Evolutionary conservation across 2,797 vertebrate genomes (phyloP).

Genomic region (Echiichthys vipera): DNA sequence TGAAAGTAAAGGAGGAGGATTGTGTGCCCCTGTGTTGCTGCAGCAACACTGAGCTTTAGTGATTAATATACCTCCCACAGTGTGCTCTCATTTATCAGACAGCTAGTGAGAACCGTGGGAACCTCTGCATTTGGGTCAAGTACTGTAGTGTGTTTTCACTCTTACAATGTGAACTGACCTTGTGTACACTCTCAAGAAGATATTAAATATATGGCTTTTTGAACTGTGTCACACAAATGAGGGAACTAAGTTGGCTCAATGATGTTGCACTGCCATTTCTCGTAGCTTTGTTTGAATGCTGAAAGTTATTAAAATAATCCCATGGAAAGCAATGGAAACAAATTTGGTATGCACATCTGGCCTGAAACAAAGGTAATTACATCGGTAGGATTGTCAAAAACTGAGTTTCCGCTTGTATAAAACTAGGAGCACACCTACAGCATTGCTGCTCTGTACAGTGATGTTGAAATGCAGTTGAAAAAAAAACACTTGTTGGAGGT

Average conservation of each 20-base stretch:
- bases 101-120: conserved; percentile 76
- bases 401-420: not conserved
- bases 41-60: conserved; percentile 63
- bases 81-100: conserved; percentile 70
- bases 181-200: conserved; percentile 18
- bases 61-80: conserved; percentile 82
- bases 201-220: conserved; percentile 25
- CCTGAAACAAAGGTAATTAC: not conserved
- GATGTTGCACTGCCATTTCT: not conserved
- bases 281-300: not conserved
- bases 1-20: conserved; percentile 69
- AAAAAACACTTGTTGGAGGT: conserved; percentile 32
- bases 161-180: conserved; percentile 29
- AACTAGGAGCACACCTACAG: not conserved
- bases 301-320: not conserved
- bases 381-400: not conserved
- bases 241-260: not conserved
- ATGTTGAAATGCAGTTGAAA: conserved; percentile 26
- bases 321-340: not conserved
- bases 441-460: not conserved
- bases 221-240: conserved; percentile 12
- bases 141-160: conserved; percentile 31
- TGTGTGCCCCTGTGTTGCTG: conserved; percentile 63
- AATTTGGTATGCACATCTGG: not conserved
- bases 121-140: conserved; percentile 60